These are phyloP conservation scores for Entelurus aequoreus DNA, from an alignment of 2,113 vertebrate genomes.

Conservation along the genomic window DNA sequence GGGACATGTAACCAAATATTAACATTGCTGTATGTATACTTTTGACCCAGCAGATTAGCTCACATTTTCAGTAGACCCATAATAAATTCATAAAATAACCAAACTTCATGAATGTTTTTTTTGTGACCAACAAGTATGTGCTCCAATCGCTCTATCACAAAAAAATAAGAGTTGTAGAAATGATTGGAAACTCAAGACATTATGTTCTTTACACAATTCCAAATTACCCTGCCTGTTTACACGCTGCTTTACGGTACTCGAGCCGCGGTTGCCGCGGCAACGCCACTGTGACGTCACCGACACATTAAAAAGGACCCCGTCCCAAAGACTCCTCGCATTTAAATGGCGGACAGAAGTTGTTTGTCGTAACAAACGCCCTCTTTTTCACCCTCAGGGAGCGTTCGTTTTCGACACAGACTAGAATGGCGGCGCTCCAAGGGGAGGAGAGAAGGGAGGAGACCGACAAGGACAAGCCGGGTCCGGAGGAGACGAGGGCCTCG, in stretches of 20 bases:
- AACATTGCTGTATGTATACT: too few species aligned
- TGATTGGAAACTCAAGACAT: too few species aligned
- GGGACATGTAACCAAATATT: too few species aligned
- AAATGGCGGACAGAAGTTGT: not conserved
- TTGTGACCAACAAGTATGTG: too few species aligned
- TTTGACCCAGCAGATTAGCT: too few species aligned
- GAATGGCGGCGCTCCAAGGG: constrained; percentile 36
- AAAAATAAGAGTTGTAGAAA: too few species aligned
- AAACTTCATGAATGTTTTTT: too few species aligned
- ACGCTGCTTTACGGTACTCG: constrained; percentile 2
- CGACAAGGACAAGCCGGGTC: not conserved
- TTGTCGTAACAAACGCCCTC: too few species aligned
- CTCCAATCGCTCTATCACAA: too few species aligned
- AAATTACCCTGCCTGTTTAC: not conserved
- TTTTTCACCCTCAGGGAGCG: not conserved
- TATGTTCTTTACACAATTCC: too few species aligned
- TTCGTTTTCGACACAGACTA: not conserved
- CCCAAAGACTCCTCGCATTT: not conserved
- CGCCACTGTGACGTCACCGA: not conserved
- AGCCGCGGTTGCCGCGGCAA: constrained; percentile 2
- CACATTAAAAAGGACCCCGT: not conserved
- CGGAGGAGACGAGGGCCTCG: constrained; percentile 45
- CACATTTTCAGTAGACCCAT: too few species aligned
- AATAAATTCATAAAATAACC: too few species aligned
- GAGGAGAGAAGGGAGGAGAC: not conserved